Evolutionary conservation across 2,888 invertebrate genomes (phyloP), one percentile per base, ranked within the genome.

Genomic region (Nephrotoma appendiculata): DNA sequence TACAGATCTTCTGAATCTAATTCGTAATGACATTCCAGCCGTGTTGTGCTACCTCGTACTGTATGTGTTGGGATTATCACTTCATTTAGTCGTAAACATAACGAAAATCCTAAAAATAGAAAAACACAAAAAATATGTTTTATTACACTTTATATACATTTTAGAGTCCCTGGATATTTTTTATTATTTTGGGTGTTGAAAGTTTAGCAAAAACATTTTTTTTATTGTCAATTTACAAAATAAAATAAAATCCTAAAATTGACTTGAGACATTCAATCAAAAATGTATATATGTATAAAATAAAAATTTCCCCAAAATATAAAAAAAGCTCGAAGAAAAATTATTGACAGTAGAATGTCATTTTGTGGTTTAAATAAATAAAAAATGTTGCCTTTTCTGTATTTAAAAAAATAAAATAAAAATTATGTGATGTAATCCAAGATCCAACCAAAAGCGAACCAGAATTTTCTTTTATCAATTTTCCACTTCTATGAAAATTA

Each of bases 21-120:
- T 91, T 96, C 95, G 93, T 96, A 97, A 91, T 95, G 95, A 92
- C 97, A 97, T 86, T 96, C 95, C 89, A 97, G 92, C 87, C 94
- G 93, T 57, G 96, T 96, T 89, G 94, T 94, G 90, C 96, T 95
- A 89, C 96, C 95, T 88, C 96, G 93, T 87, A 96, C 95, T 89
- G 96, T 96, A 92, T 97, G 96, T 88, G 95, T 94, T 19, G 97
- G 97, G 90, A 97, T 95, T 89, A 95, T 94, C 87, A 97, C 93
- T 91, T 96, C 96, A 88, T 95, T 93, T 91, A 97, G 93, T 89
- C 95, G 94, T 89, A 97, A 92, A 88, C 94, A 92, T 87, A 90
- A 90, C 83, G 92, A 93, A 87, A 91, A 90, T 90, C 91, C 90
- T 93, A 90, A 7, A 90, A 90, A 88, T 87, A 87, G 86, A 89